A percentile compares a stretch with the other conserved stretches of the same genome.
phyloP scores from a whole-genome alignment of 2,888 invertebrate species.

The Meliscaeva auricollis region DNA sequence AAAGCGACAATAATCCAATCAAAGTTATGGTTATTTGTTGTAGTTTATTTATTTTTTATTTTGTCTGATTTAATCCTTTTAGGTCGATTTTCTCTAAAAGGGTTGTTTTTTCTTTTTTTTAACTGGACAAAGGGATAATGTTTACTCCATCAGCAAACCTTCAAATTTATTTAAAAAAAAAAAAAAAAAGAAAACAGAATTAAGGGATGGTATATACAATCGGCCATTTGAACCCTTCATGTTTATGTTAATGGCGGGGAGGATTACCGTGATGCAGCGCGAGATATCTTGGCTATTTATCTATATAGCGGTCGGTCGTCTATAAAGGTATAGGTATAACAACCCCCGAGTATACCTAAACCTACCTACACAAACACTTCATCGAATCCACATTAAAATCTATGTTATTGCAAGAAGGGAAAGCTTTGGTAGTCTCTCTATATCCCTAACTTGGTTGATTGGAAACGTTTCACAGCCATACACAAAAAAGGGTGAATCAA shows the following conservation, averaged over 20 bases:
- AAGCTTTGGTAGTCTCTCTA: not conserved
- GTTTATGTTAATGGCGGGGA: constrained; percentile 51
- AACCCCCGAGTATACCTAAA: not conserved
- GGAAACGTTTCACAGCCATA: constrained; percentile 29
- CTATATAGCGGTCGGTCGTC: constrained; percentile 40
- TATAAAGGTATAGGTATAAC: constrained; percentile 37
- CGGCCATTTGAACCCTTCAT: constrained; percentile 54
- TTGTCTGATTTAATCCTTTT: constrained; percentile 46
- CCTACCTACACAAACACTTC: constrained; percentile 14
- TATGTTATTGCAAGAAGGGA: constrained; percentile 37
- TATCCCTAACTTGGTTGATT: constrained; percentile 45
- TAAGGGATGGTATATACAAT: constrained; percentile 24
- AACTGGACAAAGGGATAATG: constrained; percentile 11
- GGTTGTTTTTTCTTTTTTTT: constrained; percentile 9
- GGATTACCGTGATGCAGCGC: constrained; percentile 42
- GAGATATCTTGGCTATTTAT: constrained; percentile 38
- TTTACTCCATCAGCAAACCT: not conserved
- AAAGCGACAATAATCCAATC: constrained; percentile 45
- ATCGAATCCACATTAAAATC: constrained; percentile 54
- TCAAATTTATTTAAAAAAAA: constrained; percentile 6
- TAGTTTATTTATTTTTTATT: constrained; percentile 8
- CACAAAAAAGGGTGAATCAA: constrained; percentile 57
- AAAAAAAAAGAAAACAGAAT: not conserved
- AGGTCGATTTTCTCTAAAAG: constrained; percentile 29
- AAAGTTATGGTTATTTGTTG: constrained; percentile 20